Base-by-base conservation (phyloP, 2,797 vertebrate species). In the Zalophus californianus region DNA sequence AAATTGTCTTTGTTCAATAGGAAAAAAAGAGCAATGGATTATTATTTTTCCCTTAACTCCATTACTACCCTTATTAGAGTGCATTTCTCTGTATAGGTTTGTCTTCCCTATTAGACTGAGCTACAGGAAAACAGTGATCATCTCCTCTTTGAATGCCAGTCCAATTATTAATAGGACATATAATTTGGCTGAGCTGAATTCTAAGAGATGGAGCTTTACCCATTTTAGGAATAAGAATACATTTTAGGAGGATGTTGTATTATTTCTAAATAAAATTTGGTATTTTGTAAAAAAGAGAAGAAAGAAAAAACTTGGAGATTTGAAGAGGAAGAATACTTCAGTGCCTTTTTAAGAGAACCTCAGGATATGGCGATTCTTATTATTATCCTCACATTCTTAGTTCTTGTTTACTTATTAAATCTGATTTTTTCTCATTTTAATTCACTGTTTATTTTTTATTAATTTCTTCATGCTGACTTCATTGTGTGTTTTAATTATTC, bases 201-300 rank as follows among this genome's bases (percentile, higher is more conserved):
- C 29, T 89, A 60, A 91, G 41, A 77, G 29, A 80, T 38, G 41
- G 72, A 27, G 3, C 11, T 86, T 88, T 85, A 70, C 9, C 35
- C 48, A 82, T 72, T 72, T 96, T 72, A 82, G 44, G 32, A 93
- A 84, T 84, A 78, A 73, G 7, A 95, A 66, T 68, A 25, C 11
- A 77, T 94, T 68, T 16, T 82, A 68, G 58, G 27, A 83, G 14
- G 25, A 62, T 82, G 41, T 66, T 60, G 1, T 72, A 25, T 79
- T 73, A 72, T 85, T 72, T 90, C 48, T 77, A 85, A 86, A 75
- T 9, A 83, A 87, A 97, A 93, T 13, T 62, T 97, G 54, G 12
- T 32, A 3, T 79, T 83, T 91, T 93, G 2, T 78, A 50, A 80
- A 82, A 92, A 84, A 13, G 13, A 21, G 64, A 91, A 16, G 29